Base-by-base conservation (phyloP, 2,113 vertebrate species). In the Mobula birostris region DNA sequence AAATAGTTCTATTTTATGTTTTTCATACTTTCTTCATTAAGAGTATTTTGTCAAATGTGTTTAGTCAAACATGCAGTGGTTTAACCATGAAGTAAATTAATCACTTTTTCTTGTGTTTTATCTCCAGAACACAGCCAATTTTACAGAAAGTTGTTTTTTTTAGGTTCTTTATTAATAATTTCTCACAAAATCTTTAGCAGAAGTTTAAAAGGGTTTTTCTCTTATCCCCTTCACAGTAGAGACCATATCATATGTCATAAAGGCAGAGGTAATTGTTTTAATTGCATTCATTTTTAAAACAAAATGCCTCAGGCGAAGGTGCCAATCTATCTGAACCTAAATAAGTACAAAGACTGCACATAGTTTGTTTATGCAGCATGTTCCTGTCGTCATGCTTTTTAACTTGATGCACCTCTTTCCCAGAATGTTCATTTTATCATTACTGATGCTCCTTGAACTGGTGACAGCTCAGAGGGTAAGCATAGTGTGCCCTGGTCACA, bases 21-120 rank as follows among this genome's bases (percentile, higher is more conserved):
- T 96, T 96, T 97, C 96, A 95, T 97, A 96, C 97, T 97, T 97
- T 97, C 96, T 97, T 97, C 97, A 97, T 97, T 97, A 97, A 97
- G 97, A 97, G 96, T 97, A 96, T 97, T 97, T 98, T 96, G 97
- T 97, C 97, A 97, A 97, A 97, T 97, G 97, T 97, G 95, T 93
- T 96, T 97, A 97, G 96, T 96, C 97, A 97, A 96, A 96, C 96
- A 96, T 96, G 96, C 96, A 97, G 96, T 96, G 94, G 96, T 98
- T 97, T 97, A 97, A 95, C 95, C 95, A 95, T 95, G 95, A 95
- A 95, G 96, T 95, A 97, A 97, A 96, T 97, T 97, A 97, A 97
- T 97, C 97, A 97, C 96, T 48, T 48, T 48, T 95, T 72, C 96
- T 95, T 95, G 68, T 94, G 76, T 95, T 83, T 78, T 94, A 94